These are phyloP conservation scores for Percopsis omiscomaycus DNA, from an alignment of 2,797 vertebrate species.

Conservation along the genomic window DNA sequence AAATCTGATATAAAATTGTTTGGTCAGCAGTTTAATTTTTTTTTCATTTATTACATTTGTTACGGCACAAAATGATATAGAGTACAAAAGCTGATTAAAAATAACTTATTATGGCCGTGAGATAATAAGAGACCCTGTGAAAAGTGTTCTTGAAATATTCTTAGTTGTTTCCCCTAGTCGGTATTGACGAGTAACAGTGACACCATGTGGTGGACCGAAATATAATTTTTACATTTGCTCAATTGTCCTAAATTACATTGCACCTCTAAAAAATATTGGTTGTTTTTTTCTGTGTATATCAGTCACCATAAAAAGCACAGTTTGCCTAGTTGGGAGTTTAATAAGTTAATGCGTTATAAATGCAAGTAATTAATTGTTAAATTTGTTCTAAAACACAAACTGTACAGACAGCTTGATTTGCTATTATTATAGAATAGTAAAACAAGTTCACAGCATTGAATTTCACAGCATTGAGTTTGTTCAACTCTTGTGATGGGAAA, in stretches of 20 bases:
- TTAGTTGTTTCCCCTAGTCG: neutral
- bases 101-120: neutral
- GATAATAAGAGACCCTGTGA: neutral
- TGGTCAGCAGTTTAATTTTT: no score
- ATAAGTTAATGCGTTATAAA: no score
- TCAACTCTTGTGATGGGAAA: constrained; percentile 43
- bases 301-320: no score
- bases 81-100: no score
- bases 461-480: constrained; percentile 33
- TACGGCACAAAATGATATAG: no score
- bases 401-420: neutral
- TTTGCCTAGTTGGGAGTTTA: no score
- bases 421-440: neutral
- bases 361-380: no score
- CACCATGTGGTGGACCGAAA: constrained; percentile 66
- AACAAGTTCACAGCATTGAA: neutral
- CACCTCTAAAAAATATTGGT: neutral
- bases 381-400: no score
- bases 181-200: constrained; percentile 60
- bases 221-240: constrained; percentile 1
- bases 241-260: neutral
- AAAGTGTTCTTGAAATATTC: no score
- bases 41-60: no score
- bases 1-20: no score
- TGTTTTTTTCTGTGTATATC: neutral